Evolutionary conservation across 2,113 vertebrate genomes (phyloP), one percentile per base, ranked within the genome.

Genomic region (Meriones unguiculatus): DNA sequence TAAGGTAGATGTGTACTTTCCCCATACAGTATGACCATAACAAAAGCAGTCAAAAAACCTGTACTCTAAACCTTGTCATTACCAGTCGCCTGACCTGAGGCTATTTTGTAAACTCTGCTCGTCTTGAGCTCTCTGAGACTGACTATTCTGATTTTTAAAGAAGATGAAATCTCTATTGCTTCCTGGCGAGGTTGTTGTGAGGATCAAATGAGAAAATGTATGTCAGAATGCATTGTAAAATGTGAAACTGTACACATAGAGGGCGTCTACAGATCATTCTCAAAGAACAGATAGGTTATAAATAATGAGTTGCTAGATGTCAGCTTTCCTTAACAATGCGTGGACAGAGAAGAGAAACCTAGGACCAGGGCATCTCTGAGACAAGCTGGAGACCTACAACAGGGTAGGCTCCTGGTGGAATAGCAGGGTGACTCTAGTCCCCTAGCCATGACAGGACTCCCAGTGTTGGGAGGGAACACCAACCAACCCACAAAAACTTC

Each of bases 1-100:
- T 90, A 95, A 92, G 46, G 41, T 76, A 78, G 41, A 35, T 35
- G 57, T 72, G 15, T 59, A 17, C 67, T 89, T 94, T 89, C 38
- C 17, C 80, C 52, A 59, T 50, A 91, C 69, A 1, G 54, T 46
- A 90, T 25, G 13, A 12, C 10, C 1, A 22, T 6, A 24, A 11
- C 28, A 64, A 90, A 87, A 84, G 4, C 75, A 77, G 52, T 78
- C 38, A 54, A 84, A 85, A 90, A 32, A n/a, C 25, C 38, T 77
- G 12, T 54, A 3, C 32, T 96, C 22, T 52, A 76, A 87, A 76
- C 5, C 1, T 9, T 75, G 50, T 85, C 52, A 59, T 94, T 70
- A 88, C 57, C 11, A 81, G 77, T 50, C n/a, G 69, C 57, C 32
- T 41, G 20, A 35, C 25, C 24, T 69, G 38, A 91, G 17, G 76